A percentile compares a stretch with the other conserved stretches of the same genome.
Conservation (phyloP, 2,113 vertebrate species). For the Sebastes schlegelii region DNA sequence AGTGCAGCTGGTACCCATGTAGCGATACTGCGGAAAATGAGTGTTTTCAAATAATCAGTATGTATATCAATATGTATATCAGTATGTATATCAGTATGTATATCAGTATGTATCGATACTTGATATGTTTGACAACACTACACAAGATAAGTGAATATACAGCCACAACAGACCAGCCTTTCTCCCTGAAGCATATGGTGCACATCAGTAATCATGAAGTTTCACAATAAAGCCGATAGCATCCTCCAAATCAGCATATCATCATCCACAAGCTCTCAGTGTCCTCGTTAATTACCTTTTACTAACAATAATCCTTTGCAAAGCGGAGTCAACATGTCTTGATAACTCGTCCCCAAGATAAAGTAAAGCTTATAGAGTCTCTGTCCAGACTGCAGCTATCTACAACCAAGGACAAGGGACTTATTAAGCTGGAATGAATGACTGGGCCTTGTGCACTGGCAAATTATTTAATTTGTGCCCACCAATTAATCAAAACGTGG, state of each 20-base stretch:
- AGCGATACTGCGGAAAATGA: too few species aligned
- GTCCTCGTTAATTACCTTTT: background rate
- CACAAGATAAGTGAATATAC: background rate
- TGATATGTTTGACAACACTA: too few species aligned
- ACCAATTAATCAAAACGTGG: background rate
- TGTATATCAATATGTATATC: too few species aligned
- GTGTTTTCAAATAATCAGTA: too few species aligned
- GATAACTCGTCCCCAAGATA: background rate
- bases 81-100: too few species aligned
- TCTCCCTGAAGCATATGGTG: background rate
- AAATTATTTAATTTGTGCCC: background rate
- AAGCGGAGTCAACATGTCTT: background rate
- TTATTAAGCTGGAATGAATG: background rate
- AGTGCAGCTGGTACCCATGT: too few species aligned
- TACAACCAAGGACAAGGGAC: background rate
- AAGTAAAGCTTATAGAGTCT: background rate
- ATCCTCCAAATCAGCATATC: background rate
- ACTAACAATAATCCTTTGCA: background rate
- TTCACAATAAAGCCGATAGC: background rate
- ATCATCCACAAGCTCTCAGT: background rate
- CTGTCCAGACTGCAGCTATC: background rate
- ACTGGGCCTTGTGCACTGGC: background rate
- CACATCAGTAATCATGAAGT: too few species aligned
- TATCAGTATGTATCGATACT: too few species aligned
- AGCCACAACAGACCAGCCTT: background rate